Evolutionary conservation across 2,888 invertebrate species (phyloP).

Genomic region (Iphiclides podalirius): DNA sequence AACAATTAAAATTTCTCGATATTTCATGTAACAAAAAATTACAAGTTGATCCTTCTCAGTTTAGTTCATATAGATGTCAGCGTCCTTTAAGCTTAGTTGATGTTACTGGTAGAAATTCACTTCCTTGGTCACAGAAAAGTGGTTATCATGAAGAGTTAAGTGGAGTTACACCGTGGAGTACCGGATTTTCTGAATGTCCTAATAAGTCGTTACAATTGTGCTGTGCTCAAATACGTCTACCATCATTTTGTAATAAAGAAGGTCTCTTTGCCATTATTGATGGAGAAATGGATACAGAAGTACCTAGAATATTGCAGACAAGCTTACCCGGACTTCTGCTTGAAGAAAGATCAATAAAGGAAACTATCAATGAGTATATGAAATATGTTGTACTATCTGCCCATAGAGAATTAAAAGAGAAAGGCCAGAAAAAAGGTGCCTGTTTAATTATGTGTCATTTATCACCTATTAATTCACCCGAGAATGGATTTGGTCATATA

Average conservation of each 20-base stretch:
- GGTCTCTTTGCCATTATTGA: slow-evolving; percentile 92
- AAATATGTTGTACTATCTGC: slow-evolving; percentile 91
- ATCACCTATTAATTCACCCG: slow-evolving; percentile 79
- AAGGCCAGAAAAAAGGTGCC: slow-evolving; percentile 86
- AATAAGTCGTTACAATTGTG: slow-evolving; percentile 86
- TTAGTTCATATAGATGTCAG: slow-evolving; percentile 88
- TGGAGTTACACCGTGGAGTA: slow-evolving; percentile 85
- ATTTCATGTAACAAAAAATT: slow-evolving; percentile 90
- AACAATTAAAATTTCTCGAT: slow-evolving; percentile 91
- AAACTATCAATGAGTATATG: slow-evolving; percentile 89
- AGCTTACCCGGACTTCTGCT: slow-evolving; percentile 88
- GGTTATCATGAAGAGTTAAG: slow-evolving; percentile 78
- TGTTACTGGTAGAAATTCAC: slow-evolving; percentile 88
- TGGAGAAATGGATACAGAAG: slow-evolving; percentile 85
- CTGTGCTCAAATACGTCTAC: slow-evolving; percentile 88
- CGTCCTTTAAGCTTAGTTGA: slow-evolving; percentile 91
- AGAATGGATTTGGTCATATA: slow-evolving; percentile 81
- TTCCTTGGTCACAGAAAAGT: slow-evolving; percentile 79
- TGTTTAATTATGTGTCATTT: slow-evolving; percentile 88
- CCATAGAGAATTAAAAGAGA: slow-evolving; percentile 87
- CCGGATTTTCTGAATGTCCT: slow-evolving; percentile 92
- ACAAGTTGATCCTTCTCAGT: slow-evolving; percentile 90
- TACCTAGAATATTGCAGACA: slow-evolving; percentile 85
- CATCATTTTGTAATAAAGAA: slow-evolving; percentile 89
- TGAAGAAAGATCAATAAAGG: slow-evolving; percentile 90